These are phyloP conservation scores for Atractosteus spatula DNA, from an alignment of 2,113 vertebrate genomes.

Conservation along the genomic window DNA sequence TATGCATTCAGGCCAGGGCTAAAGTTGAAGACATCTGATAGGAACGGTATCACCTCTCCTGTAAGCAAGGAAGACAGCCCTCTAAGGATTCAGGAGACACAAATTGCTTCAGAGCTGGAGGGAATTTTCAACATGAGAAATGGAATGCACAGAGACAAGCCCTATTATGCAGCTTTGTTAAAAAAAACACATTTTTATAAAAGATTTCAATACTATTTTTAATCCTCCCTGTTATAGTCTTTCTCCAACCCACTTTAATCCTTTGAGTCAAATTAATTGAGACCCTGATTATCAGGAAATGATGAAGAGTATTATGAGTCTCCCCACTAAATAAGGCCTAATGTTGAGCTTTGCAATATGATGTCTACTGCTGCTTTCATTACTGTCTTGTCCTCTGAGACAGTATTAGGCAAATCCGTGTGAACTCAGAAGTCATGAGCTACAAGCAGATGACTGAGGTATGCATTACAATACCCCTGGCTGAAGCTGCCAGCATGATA, in stretches of 20 bases:
- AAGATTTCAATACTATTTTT: constrained; percentile 18
- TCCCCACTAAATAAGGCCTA: constrained; percentile 22
- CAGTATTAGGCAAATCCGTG: constrained; percentile 23
- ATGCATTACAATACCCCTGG: constrained; percentile 4
- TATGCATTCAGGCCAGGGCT: constrained; percentile 5
- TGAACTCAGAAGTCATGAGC: constrained; percentile 16
- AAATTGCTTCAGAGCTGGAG: constrained; percentile 10
- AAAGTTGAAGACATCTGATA: constrained; percentile 9
- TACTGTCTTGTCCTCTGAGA: constrained; percentile 19
- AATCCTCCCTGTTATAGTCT: constrained; percentile 3
- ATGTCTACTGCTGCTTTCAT: constrained; percentile 14
- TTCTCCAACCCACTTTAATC: constrained; percentile 20
- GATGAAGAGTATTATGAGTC: constrained; percentile 10
- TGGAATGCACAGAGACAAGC: background rate
- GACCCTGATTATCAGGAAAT: constrained; percentile 25
- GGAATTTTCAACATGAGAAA: constrained; percentile 16
- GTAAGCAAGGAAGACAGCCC: background rate
- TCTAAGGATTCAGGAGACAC: constrained; percentile 18
- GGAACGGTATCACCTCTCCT: constrained; percentile 9
- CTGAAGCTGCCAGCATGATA: constrained; percentile 8
- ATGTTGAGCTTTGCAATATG: constrained; percentile 10
- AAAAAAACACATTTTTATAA: constrained; percentile 18
- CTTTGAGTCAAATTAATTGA: constrained; percentile 20
- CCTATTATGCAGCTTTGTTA: constrained; percentile 23
- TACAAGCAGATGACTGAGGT: constrained; percentile 15